Evolutionary conservation across 2,888 invertebrate species (phyloP), one percentile per base, ranked within the genome.

Genomic region (Malthinus flaveolus): DNA sequence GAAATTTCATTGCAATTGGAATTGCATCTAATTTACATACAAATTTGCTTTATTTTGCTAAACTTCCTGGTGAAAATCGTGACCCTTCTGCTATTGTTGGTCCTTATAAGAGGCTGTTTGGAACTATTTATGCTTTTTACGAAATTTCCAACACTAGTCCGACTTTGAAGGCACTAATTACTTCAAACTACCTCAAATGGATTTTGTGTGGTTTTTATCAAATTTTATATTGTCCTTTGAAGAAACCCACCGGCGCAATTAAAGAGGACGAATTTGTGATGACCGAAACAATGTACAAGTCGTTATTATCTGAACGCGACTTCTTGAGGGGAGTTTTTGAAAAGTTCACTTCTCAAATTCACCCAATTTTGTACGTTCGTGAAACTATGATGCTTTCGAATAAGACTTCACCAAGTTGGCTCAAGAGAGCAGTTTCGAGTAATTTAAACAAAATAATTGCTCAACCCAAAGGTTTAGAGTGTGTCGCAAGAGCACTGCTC

Each of bases 121-220:
- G 73, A 35, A 82, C 83, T 52, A 81, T 82, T 50, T 76, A 81
- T 52, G 82, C 82, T 53, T 75, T 85, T 33, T 75, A 78, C 32
- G 77, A 80, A 65, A 78, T 82, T 66, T 80, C 82, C 65, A 74
- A 78, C 54, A 15, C 15, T 42, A 68, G 81, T 62, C 77, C 80
- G 66, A 80, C 84, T 60, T 77, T 89, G 47, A 81, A 83, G 70
- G 79, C 81, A 68, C 78, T 85, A 56, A 80, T 88, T 60, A 65
- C 85, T 57, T 78, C 84, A 48, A 76, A 84, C 64, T 81, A 83
- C 78, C 73, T 87, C 55, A 81, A 81, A 71, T 83, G 84, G 73
- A 79, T 90, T 64, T 75, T 92, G 49, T 87, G 87, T 55, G 85
- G 84, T 2, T 75, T 90, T 31, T 84, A 90, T 66, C 91, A 91